A percentile compares a stretch with the other conserved stretches of the same genome.
These are phyloP conservation scores for Lemur catta DNA, from an alignment of 2,797 vertebrate genomes.

Conservation along the genomic window DNA sequence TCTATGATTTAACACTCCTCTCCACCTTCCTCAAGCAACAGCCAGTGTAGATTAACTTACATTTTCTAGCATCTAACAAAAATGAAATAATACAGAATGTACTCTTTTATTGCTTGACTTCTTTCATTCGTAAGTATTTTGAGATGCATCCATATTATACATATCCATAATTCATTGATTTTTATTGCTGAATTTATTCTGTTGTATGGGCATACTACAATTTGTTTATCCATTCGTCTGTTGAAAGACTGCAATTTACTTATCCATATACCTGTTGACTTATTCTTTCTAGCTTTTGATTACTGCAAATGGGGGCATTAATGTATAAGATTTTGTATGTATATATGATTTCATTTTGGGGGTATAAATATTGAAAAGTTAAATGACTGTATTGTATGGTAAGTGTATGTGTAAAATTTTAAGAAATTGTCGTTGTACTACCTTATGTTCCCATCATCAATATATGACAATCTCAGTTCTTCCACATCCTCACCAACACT, in stretches of 20 bases:
- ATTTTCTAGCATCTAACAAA: background rate
- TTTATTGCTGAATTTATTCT: background rate
- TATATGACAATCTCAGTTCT: background rate
- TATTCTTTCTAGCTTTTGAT: background rate
- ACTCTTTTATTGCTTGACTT: background rate
- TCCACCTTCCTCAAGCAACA: background rate
- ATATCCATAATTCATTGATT: background rate
- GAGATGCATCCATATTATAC: background rate
- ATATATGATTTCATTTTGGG: background rate
- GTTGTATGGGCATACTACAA: background rate
- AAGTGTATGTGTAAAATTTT: background rate
- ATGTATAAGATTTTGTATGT: background rate
- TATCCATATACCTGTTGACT: background rate
- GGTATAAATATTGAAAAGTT: background rate
- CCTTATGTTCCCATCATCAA: background rate
- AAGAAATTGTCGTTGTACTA: background rate
- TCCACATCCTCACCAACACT: background rate
- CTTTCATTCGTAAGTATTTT: background rate
- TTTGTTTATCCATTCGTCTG: background rate
- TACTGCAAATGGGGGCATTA: background rate
- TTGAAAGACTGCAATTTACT: background rate
- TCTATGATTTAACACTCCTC: background rate
- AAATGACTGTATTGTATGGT: background rate
- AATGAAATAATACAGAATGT: constrained; percentile 1
- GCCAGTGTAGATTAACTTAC: background rate